Evolutionary conservation across 2,888 invertebrate species (phyloP).

Genomic region (Caradrina kadenii): DNA sequence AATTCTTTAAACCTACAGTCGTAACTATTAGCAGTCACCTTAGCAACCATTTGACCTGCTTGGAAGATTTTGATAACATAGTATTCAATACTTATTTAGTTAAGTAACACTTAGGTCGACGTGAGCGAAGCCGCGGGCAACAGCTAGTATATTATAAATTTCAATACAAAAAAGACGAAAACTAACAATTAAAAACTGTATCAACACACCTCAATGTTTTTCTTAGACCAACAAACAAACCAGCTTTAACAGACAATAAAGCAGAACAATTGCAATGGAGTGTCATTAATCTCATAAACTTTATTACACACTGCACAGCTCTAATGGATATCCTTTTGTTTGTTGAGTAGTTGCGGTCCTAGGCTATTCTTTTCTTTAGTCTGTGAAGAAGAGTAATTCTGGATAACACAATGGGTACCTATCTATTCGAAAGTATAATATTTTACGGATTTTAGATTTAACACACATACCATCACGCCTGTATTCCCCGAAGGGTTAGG

Average conservation of each 20-base stretch:
- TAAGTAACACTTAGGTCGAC: too few relatives aligned
- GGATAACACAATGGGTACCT: neutral
- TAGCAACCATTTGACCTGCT: too few relatives aligned
- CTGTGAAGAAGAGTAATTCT: neutral
- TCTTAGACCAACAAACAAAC: neutral
- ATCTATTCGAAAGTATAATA: neutral
- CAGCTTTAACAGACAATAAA: constrained; percentile 6
- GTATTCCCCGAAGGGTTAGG: too few relatives aligned
- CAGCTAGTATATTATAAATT: too few relatives aligned
- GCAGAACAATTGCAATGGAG: constrained; percentile 46
- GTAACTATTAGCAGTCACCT: too few relatives aligned
- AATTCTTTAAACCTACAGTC: too few relatives aligned
- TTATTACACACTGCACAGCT: constrained; percentile 55
- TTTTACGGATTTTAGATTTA: neutral
- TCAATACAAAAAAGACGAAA: too few relatives aligned
- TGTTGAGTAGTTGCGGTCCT: constrained; percentile 32
- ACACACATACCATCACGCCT: too few relatives aligned
- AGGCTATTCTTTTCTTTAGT: constrained; percentile 35
- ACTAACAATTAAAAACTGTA: too few relatives aligned
- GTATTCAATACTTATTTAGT: too few relatives aligned
- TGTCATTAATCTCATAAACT: constrained; percentile 56
- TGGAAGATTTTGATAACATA: too few relatives aligned
- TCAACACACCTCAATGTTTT: neutral
- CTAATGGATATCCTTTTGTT: constrained; percentile 61
- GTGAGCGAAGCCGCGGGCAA: too few relatives aligned